phyloP scores from a whole-genome alignment of 2,113 vertebrate species.

The Urocitellus parryii region DNA sequence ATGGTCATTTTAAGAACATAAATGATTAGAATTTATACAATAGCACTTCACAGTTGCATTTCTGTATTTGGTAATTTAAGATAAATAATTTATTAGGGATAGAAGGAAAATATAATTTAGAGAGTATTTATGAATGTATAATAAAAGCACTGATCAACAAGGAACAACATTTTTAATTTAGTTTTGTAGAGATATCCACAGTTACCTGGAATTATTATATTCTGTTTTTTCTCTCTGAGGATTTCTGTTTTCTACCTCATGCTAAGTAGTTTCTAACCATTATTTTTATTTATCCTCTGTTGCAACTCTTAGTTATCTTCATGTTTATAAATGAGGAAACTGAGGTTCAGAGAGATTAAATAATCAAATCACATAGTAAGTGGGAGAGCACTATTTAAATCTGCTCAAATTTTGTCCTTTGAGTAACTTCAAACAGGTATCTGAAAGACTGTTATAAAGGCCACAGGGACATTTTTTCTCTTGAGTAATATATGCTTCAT shows the following conservation, averaged over 20 bases:
- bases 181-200: constrained; percentile 14
- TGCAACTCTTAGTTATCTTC: constrained; percentile 11
- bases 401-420: constrained; percentile 5
- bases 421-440: background rate
- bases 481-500: constrained; percentile 56
- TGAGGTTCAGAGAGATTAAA: constrained; percentile 10
- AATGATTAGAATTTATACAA: constrained; percentile 63
- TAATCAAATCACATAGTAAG: constrained; percentile 3
- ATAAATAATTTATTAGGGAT: constrained; percentile 58
- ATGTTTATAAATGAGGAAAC: background rate
- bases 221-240: background rate
- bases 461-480: constrained; percentile 58
- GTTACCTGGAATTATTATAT: background rate
- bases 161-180: constrained; percentile 20
- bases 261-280: constrained; percentile 3
- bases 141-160: background rate
- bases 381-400: background rate
- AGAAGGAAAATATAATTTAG: constrained; percentile 57
- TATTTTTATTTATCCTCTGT: background rate
- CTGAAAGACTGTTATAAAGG: background rate
- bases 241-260: constrained; percentile 45
- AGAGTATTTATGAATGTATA: background rate
- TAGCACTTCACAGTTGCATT: constrained; percentile 32
- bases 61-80: constrained; percentile 53
- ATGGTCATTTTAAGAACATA: background rate